A percentile compares a stretch with the other conserved stretches of the same genome.
Evolutionary conservation across 2,113 vertebrate genomes (phyloP).

Genomic region (Cynopterus brachyotis): DNA sequence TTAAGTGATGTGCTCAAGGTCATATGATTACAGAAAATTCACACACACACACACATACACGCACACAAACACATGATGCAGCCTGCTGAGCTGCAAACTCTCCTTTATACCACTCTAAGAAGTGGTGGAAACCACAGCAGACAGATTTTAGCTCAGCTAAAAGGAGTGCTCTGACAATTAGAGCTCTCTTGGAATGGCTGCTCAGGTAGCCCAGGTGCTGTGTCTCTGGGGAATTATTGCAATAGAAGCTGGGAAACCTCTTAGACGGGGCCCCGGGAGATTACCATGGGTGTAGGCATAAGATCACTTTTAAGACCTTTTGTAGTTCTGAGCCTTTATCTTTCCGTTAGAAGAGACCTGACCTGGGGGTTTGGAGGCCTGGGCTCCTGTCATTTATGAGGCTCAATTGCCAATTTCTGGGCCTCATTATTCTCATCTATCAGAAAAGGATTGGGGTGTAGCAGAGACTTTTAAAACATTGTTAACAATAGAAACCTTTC

Average conservation of each 20-base stretch:
- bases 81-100: neutral
- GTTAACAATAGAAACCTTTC: neutral
- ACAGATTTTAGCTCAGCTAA: neutral
- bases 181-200: neutral
- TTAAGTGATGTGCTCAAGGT: neutral
- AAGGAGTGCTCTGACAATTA: neutral
- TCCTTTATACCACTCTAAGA: neutral
- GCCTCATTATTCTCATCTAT: neutral
- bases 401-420: neutral
- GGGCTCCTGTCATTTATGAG: neutral
- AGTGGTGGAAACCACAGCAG: neutral
- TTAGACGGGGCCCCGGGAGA: neutral
- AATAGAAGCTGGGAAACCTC: neutral
- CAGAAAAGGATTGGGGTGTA: neutral
- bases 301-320: neutral
- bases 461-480: neutral
- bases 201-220: neutral
- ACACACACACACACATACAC: neutral
- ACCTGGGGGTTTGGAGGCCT: neutral
- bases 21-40: neutral
- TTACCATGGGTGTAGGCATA: fast-evolving
- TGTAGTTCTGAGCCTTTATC: neutral
- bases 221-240: neutral
- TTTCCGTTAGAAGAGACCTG: neutral
- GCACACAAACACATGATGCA: neutral